Base-by-base conservation (phyloP, 1,140 invertebrate species). In the Heliothis virescens region DNA sequence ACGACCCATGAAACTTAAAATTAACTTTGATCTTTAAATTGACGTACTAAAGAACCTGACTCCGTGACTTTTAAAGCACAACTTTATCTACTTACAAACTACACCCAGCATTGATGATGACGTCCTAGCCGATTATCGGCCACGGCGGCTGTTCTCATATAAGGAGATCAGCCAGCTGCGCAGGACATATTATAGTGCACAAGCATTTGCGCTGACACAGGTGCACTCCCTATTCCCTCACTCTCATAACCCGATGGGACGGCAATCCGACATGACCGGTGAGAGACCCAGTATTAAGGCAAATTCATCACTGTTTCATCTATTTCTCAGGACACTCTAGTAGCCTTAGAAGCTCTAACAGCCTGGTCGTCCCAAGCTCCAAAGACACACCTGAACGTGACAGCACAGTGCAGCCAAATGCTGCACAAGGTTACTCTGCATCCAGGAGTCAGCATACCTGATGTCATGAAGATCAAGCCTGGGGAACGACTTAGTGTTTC, bases 301-400 rank as follows among this genome's bases (percentile, higher is more conserved):
- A 53, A 1, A 53, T 16, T 53, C 15, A 41, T 65, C 52, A 76
- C 15, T 18, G 26, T 60, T 29, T 78, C 7, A 59, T 21, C 12
- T 34, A 1, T 26, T 12, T 47, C 29, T 2, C 95, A 97, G 94
- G 97, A 97, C 76, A 97, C 96, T 0, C 92, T 96, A 9, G 92
- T 97, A 11, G 96, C 96, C 1, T 87, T 97, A n/a, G 96, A 97
- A 82, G 96, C 96, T 0, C 87, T 97, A 0, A 85, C 86, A 4
- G 73, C 82, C 4, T 91, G 92, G 89, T 85, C 90, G 0, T 75
- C 87, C 0, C 60, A 83, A 0, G 75, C 79, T 1, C 16, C 81
- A 0, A 53, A 82, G 0, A 80, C 85, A 12, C 86, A 88, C 59
- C 75, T 94, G 18, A 90, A 82, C 1, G 85, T 95, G 18, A 86